Percentiles rank a stretch among this genome's conserved stretches.
These are phyloP conservation scores for Andricus quercusramuli DNA, from an alignment of 2,888 invertebrate genomes.

Conservation along the genomic window DNA sequence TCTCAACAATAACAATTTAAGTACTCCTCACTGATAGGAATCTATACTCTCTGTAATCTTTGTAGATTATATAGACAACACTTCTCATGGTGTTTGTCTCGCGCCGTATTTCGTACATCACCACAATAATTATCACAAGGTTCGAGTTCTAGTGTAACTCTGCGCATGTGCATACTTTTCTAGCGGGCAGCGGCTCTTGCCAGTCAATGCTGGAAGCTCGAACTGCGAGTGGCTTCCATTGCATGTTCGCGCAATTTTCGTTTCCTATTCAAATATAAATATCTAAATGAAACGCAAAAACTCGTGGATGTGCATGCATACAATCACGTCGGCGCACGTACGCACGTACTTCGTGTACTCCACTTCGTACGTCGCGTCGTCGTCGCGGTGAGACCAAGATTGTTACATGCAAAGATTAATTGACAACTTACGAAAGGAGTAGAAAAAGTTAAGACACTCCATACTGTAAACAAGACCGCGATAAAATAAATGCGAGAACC, in stretches of 20 bases:
- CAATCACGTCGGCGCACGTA: constrained; percentile 36
- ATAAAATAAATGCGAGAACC: not conserved
- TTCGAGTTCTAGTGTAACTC: constrained; percentile 4
- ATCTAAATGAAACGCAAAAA: constrained; percentile 20
- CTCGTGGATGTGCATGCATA: constrained; percentile 33
- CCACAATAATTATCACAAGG: constrained; percentile 10
- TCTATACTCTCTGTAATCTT: not conserved
- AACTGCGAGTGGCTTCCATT: constrained; percentile 7
- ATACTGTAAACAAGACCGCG: not conserved
- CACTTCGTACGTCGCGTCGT: constrained; percentile 36
- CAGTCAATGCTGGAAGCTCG: constrained; percentile 34
- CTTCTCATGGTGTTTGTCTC: constrained; percentile 14
- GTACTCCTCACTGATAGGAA: not conserved
- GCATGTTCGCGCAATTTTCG: constrained; percentile 32
- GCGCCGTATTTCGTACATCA: not conserved
- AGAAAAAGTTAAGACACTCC: not conserved
- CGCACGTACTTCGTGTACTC: constrained; percentile 19
- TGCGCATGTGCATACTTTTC: constrained; percentile 33
- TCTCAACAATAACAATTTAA: not conserved
- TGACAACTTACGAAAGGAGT: not conserved
- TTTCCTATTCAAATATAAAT: constrained; percentile 33
- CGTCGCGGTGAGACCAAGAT: constrained; percentile 12
- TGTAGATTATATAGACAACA: not conserved
- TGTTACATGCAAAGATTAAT: constrained; percentile 13
- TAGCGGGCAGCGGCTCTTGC: not conserved